These are phyloP conservation scores for Aeoliscus strigatus DNA, from an alignment of 2,797 vertebrate genomes.

Conservation along the genomic window DNA sequence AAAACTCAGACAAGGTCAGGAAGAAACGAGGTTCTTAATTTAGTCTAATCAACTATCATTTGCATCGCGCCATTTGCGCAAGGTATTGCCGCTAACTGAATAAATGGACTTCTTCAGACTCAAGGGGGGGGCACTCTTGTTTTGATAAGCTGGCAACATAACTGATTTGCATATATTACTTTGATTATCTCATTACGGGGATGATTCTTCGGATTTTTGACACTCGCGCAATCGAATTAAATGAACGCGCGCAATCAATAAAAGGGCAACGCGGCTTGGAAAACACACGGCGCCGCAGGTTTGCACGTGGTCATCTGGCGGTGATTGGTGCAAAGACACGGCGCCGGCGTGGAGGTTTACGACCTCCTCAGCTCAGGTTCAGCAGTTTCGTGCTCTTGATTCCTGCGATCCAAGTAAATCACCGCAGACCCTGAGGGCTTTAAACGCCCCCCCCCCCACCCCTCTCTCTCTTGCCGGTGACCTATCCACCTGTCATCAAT, in stretches of 20 bases:
- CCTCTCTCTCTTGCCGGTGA: conserved; percentile 64
- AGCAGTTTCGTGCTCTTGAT: conserved; percentile 59
- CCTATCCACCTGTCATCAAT: conserved; percentile 71
- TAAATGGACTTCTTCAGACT: conserved; percentile 99
- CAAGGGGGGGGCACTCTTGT: conserved; percentile 94
- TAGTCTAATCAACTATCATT: conserved; percentile 99
- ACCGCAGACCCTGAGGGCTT: conserved; percentile 67
- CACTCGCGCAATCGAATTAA: conserved; percentile 89
- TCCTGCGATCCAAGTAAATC: conserved; percentile 70
- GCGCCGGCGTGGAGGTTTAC: conserved; percentile 48
- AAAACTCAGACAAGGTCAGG: conserved; percentile 99
- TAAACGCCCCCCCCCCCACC: conserved; percentile 63
- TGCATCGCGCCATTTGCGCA: conserved; percentile 99
- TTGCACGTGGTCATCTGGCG: conserved; percentile 60
- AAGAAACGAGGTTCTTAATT: conserved; percentile 99
- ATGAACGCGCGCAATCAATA: conserved; percentile 81
- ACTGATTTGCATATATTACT: conserved; percentile 99
- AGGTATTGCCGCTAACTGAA: conserved; percentile 99
- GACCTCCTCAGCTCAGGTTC: conserved; percentile 64
- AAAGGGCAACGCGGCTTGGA: conserved; percentile 74
- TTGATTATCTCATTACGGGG: conserved; percentile 99
- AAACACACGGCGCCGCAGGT: conserved; percentile 54
- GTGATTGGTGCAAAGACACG: conserved; percentile 23
- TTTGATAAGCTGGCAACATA: conserved; percentile 99
- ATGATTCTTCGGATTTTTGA: conserved; percentile 93